Conservation (phyloP, 2,113 vertebrate species). For the Chamaetylas fuelleborni region DNA sequence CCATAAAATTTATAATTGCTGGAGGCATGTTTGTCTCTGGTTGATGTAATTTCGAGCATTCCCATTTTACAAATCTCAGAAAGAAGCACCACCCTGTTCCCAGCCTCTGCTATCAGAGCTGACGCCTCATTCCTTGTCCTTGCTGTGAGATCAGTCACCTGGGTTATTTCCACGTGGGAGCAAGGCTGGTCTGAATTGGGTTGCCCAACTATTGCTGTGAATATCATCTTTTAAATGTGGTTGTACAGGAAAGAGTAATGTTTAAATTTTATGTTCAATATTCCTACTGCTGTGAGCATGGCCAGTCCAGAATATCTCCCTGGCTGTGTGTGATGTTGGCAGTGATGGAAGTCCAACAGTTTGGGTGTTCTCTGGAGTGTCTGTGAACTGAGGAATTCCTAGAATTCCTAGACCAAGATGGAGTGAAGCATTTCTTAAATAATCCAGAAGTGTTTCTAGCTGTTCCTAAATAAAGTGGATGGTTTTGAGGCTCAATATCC, state of each 20-base stretch:
- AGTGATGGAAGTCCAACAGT: not conserved
- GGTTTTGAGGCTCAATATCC: not conserved
- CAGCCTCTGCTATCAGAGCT: not conserved
- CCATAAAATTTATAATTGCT: not conserved
- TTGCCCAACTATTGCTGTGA: not conserved
- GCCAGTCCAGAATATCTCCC: not conserved
- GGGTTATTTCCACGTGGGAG: not conserved
- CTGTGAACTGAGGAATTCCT: not conserved
- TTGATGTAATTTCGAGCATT: not conserved
- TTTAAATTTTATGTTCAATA: not conserved
- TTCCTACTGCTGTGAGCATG: not conserved
- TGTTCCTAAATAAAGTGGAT: not conserved
- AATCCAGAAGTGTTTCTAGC: not conserved
- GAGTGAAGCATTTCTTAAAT: not conserved
- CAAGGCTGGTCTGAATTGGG: not conserved
- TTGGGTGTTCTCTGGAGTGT: not conserved
- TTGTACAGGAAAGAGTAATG: not conserved
- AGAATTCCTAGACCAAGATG: not conserved
- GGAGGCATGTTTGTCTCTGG: not conserved
- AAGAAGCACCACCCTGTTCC: not conserved
- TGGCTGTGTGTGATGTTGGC: not conserved
- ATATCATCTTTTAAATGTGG: not conserved
- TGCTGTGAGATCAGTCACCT: not conserved
- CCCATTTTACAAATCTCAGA: not conserved
- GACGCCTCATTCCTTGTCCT: not conserved